phyloP scores from a whole-genome alignment of 1,140 invertebrate genomes.

The Lutraria rhynchaena region DNA sequence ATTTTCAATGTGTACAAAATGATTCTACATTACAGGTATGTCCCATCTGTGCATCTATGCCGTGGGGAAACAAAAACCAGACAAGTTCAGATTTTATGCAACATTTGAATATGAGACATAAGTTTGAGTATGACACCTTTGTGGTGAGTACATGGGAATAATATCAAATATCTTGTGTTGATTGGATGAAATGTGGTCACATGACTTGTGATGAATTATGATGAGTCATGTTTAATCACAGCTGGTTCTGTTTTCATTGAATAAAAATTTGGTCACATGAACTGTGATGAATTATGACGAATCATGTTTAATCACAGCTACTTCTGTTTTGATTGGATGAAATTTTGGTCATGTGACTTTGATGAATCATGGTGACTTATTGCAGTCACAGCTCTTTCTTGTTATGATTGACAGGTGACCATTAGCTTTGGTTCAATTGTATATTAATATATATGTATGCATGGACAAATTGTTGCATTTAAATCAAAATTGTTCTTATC shows the following conservation, averaged over 20 bases:
- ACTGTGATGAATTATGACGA: not conserved
- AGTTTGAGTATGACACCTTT: constrained; percentile 81
- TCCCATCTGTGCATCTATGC: constrained; percentile 80
- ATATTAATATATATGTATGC: no score
- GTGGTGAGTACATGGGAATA: constrained; percentile 71
- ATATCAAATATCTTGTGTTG: not conserved
- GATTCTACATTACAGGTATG: constrained; percentile 77
- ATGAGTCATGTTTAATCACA: not conserved
- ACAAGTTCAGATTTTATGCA: constrained; percentile 75
- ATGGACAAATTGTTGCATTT: no score
- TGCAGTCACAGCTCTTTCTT: no score
- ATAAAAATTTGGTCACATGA: not conserved
- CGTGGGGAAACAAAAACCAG: constrained; percentile 78
- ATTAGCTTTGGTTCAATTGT: no score
- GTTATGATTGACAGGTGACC: no score
- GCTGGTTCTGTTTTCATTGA: not conserved
- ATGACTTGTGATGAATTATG: not conserved
- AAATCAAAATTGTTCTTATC: no score
- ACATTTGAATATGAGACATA: constrained; percentile 79
- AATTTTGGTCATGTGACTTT: no score
- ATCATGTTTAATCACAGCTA: no score
- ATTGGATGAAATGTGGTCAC: not conserved
- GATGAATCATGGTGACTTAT: no score
- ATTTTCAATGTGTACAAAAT: no score
- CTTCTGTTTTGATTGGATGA: no score